These are phyloP conservation scores for Drosophila takahashii DNA, from an alignment of 1,140 invertebrate genomes.

Conservation along the genomic window DNA sequence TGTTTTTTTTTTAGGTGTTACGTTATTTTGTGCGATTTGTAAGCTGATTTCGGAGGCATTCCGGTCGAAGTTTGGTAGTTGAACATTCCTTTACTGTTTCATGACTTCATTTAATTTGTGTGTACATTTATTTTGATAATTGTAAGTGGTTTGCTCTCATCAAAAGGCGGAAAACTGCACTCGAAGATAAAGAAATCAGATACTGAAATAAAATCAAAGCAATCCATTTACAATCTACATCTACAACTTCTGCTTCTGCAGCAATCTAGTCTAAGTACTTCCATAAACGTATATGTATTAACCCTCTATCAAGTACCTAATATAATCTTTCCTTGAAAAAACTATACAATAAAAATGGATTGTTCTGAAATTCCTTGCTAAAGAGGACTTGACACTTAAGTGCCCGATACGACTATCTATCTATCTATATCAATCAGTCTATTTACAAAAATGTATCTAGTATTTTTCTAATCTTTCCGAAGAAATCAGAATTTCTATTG, in stretches of 20 bases:
- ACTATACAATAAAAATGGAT: background rate
- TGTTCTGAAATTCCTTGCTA: background rate
- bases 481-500: background rate
- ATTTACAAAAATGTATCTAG: background rate
- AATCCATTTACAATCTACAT: background rate
- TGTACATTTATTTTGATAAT: background rate
- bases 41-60: background rate
- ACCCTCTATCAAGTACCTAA: background rate
- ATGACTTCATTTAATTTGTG: background rate
- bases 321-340: background rate
- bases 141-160: background rate
- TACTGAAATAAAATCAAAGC: conserved; percentile 5
- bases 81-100: background rate
- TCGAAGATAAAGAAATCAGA: background rate
- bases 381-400: conserved; percentile 1
- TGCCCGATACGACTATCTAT: background rate
- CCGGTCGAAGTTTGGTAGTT: background rate
- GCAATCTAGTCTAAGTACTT: too few relatives aligned
- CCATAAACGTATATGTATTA: too few relatives aligned
- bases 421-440: background rate
- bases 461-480: background rate
- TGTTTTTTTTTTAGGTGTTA: background rate
- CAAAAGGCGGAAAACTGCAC: conserved; percentile 4
- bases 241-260: too few relatives aligned
- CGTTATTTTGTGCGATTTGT: background rate